Evolutionary conservation across 2,888 invertebrate species (phyloP).

Genomic region (Neelides folsomi): DNA sequence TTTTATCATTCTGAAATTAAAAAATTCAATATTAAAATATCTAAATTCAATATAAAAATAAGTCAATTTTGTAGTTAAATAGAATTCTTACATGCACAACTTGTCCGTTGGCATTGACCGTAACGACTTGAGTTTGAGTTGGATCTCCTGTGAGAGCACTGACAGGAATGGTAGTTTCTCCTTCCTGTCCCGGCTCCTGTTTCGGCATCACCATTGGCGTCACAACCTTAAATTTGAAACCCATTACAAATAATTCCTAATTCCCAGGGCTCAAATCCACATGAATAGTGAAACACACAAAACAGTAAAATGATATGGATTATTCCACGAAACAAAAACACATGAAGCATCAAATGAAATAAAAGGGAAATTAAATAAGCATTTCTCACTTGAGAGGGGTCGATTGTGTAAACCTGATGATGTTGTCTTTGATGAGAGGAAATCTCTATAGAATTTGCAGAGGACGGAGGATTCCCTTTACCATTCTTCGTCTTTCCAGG

Average conservation of each 20-base stretch:
- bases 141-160: constrained; percentile 31
- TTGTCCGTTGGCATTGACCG: constrained; percentile 31
- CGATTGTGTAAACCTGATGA: constrained; percentile 1
- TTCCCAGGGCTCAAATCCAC: no score
- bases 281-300: no score
- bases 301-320: no score
- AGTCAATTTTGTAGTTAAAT: not conserved
- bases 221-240: constrained; percentile 40
- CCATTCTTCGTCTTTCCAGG: constrained; percentile 1
- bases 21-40: constrained; percentile 7
- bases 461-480: constrained; percentile 1
- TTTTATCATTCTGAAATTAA: constrained; percentile 28
- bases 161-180: constrained; percentile 37
- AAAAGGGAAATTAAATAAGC: no score
- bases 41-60: not conserved
- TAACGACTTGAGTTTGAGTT: constrained; percentile 27
- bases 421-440: not conserved
- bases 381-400: not conserved
- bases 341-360: not conserved
- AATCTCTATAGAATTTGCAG: not conserved
- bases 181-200: constrained; percentile 62
- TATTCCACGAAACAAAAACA: not conserved
- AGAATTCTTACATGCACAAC: constrained; percentile 24
- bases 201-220: constrained; percentile 67
- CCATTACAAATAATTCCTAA: no score